Conservation (phyloP, 1,140 invertebrate genomes). For the Drosophila biarmipes region DNA sequence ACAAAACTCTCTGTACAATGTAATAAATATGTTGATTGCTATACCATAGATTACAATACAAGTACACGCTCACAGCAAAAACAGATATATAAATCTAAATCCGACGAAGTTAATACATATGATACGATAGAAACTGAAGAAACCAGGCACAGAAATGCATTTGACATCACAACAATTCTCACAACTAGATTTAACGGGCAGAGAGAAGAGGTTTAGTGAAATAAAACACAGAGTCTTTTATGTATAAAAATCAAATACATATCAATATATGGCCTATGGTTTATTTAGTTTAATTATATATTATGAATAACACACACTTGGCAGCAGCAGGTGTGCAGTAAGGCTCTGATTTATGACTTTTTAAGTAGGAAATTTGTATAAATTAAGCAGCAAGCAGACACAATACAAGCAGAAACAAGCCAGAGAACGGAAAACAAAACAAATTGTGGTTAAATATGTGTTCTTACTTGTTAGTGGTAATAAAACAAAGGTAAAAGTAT, state of each 20-base stretch:
- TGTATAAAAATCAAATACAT: conserved; percentile 84
- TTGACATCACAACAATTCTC: conserved; percentile 66
- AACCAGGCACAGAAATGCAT: conserved; percentile 75
- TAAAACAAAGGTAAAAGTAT: conserved; percentile 67
- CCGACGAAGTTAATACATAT: conserved; percentile 18
- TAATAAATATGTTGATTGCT: conserved; percentile 74
- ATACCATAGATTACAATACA: conserved; percentile 41
- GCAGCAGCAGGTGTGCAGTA: conserved; percentile 59
- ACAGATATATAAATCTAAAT: conserved; percentile 16
- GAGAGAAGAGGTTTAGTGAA: conserved; percentile 60
- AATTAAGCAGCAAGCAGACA: conserved; percentile 59
- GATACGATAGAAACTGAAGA: conserved; percentile 27
- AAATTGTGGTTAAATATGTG: conserved; percentile 84
- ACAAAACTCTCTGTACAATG: conserved; percentile 72
- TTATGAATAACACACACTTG: conserved; percentile 40
- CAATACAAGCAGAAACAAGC: conserved; percentile 37
- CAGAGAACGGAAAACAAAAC: conserved; percentile 61
- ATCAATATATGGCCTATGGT: conserved; percentile 84
- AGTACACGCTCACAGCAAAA: conserved; percentile 32
- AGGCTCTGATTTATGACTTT: conserved; percentile 80
- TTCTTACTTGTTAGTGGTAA: conserved; percentile 83
- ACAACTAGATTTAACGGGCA: conserved; percentile 37
- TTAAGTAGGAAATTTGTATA: conserved; percentile 80
- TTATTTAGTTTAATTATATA: conserved; percentile 80
- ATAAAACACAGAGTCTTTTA: conserved; percentile 76